Evolutionary conservation across 2,888 invertebrate genomes (phyloP), one percentile per base, ranked within the genome.

Genomic region (Trichacis sp.): DNA sequence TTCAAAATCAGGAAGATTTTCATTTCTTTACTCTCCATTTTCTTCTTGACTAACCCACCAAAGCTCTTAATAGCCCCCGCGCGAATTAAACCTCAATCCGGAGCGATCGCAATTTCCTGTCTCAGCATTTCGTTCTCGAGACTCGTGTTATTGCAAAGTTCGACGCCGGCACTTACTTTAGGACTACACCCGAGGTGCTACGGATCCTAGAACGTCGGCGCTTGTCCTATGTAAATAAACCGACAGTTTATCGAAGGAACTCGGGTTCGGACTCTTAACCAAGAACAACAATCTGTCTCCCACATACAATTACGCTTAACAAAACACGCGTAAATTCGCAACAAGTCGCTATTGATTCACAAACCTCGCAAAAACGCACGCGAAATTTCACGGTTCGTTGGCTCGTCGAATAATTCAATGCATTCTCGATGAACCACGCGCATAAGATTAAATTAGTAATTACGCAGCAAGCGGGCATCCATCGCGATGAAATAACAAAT

Each of bases 151-250:
- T 12, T 43, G 20, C 56, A 56, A 36, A 42, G 18, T 51, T 29
- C 11, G 42, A 48, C 50, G 57, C 29, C 50, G 48, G 52, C 52
- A 51, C 58, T 50, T 61, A 54, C 58, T 45, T 63, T 8, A 19
- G 14, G 17, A 11, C n/a, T 43, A 19, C 19, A 19, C 15, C 18
- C 15, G 19, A 60, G 66, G 59, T 64, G 64, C 58, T 63, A 52
- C 65, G 48, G 50, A 53, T 48, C 55, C 43, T 33, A 17, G 38
- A 20, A 43, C 46, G 19, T 11, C 18, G 58, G 42, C 54, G 55
- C 63, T 56, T 60, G 63, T 64, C 67, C 67, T 64, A 64, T 43
- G 63, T 64, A 68, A 68, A 68, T 64, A 68, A 64, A 61, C 57
- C 57, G 43, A 67, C 52, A 54, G 63, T 63, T 68, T 68, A 52